Evolutionary conservation across 2,113 vertebrate genomes (phyloP).

Genomic region (Alosa alosa): DNA sequence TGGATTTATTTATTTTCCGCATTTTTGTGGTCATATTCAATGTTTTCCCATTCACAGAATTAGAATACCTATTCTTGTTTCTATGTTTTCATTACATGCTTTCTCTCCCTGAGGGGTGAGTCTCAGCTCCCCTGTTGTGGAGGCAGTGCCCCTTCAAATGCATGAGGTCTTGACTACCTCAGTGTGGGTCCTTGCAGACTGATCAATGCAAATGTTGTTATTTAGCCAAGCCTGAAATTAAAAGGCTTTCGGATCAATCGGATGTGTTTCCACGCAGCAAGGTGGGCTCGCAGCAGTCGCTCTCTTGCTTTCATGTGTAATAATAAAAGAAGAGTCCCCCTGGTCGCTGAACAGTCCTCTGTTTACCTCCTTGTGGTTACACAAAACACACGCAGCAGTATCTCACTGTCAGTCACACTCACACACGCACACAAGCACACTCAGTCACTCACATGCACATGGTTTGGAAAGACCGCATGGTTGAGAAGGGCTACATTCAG

Average conservation of each 20-base stretch:
- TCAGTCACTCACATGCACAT: constrained; percentile 13
- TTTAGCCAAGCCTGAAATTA: constrained; percentile 80
- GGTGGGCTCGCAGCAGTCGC: constrained; percentile 60
- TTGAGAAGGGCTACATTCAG: constrained; percentile 57
- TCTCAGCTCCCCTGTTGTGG: constrained; percentile 25
- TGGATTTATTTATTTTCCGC: background rate
- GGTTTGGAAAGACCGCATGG: background rate
- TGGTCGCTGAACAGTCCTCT: background rate
- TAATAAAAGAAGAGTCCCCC: constrained; percentile 16
- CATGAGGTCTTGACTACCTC: constrained; percentile 41
- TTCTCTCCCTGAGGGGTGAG: constrained; percentile 26
- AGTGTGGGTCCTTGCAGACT: constrained; percentile 63
- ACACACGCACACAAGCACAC: constrained; percentile 55
- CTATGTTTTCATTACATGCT: constrained; percentile 1
- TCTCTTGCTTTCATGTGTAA: constrained; percentile 41
- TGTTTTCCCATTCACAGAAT: background rate
- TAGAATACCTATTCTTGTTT: constrained; percentile 4
- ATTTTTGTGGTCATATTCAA: constrained; percentile 13
- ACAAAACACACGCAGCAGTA: background rate
- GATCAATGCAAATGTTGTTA: constrained; percentile 79
- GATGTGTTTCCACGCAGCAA: constrained; percentile 66
- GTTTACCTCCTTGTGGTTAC: background rate
- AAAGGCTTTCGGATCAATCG: constrained; percentile 75
- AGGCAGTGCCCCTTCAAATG: constrained; percentile 22
- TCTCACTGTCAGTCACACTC: background rate